phyloP scores from a whole-genome alignment of 2,113 vertebrate species.

The Tauraco erythrolophus region DNA sequence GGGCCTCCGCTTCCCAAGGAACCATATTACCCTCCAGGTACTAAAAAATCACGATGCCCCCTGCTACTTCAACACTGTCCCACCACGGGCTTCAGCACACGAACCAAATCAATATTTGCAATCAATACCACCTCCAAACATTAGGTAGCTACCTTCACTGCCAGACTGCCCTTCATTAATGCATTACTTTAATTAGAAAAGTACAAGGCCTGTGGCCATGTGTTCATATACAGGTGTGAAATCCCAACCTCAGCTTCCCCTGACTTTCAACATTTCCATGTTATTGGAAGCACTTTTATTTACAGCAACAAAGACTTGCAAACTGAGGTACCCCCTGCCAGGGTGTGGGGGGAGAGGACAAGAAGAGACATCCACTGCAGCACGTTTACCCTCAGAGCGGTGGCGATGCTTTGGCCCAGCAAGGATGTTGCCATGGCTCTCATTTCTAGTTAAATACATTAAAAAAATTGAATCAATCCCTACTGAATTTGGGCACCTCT shows the following conservation, averaged over 20 bases:
- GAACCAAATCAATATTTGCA: background rate
- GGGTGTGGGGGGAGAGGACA: background rate
- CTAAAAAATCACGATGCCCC: background rate
- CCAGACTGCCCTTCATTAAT: background rate
- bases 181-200: background rate
- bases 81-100: background rate
- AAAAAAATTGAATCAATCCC: background rate
- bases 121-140: background rate
- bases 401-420: background rate
- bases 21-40: fast-evolving
- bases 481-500: background rate
- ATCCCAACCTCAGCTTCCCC: background rate
- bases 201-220: background rate
- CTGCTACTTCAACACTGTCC: background rate
- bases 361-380: background rate
- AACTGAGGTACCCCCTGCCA: background rate
- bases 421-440: background rate
- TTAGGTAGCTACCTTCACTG: background rate
- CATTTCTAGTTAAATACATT: background rate
- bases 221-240: background rate
- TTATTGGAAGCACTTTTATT: background rate
- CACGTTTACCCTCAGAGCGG: background rate
- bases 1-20: background rate
- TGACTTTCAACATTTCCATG: background rate
- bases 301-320: background rate